These are phyloP conservation scores for Oreotrochilus melanogaster DNA, from an alignment of 2,113 vertebrate species.

Conservation along the genomic window DNA sequence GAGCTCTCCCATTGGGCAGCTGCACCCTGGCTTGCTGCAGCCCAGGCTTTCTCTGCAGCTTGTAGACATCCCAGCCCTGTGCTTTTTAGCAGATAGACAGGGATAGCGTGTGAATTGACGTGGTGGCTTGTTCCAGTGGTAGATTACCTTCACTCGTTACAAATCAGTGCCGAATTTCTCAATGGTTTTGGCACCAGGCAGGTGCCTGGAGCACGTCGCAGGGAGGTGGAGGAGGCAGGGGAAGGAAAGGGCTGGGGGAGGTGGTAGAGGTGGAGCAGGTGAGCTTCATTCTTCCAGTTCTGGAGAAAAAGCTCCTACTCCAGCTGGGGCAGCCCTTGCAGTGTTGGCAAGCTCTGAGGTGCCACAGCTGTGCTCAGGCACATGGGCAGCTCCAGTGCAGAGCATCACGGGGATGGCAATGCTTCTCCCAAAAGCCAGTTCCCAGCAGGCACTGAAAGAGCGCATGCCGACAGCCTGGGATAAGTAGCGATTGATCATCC, in stretches of 20 bases:
- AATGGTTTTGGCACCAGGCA: constrained; percentile 44
- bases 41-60: neutral
- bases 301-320: neutral
- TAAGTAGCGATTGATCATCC: neutral
- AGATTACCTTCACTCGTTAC: constrained; percentile 8
- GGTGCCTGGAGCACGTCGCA: constrained; percentile 47
- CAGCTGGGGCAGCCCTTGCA: neutral
- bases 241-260: neutral
- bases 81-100: constrained; percentile 6
- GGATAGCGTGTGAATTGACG: neutral
- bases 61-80: neutral
- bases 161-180: constrained; percentile 36
- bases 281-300: neutral
- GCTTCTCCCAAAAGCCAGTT: neutral
- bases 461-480: neutral
- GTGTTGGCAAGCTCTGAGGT: neutral
- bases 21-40: rapidly evolving
- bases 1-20: rapidly evolving
- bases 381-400: rapidly evolving
- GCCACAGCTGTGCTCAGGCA: neutral
- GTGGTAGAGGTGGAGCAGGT: neutral
- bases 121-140: neutral
- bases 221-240: neutral
- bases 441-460: neutral
- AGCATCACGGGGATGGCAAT: rapidly evolving